These are phyloP conservation scores for Polyploca ridens DNA, from an alignment of 2,888 invertebrate genomes.

Conservation along the genomic window DNA sequence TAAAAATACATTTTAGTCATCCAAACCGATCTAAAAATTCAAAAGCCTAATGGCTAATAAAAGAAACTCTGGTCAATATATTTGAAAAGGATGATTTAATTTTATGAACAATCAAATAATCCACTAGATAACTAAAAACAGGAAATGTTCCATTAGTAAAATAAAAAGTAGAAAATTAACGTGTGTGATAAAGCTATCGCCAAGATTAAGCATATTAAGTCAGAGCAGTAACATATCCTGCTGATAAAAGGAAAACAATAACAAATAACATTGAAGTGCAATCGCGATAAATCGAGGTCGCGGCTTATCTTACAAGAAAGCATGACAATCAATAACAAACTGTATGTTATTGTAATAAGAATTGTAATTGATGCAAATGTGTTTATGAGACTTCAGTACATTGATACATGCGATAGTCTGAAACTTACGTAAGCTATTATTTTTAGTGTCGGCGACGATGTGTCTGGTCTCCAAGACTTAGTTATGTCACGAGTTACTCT, in stretches of 20 bases:
- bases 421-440: constrained; percentile 12
- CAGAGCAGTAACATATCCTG: constrained; percentile 22
- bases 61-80: too few relatives aligned
- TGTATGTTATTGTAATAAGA: constrained; percentile 12
- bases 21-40: too few relatives aligned
- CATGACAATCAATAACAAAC: not conserved
- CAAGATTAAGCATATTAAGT: constrained; percentile 8
- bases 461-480: constrained; percentile 7
- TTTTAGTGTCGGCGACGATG: constrained; percentile 9
- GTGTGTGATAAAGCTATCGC: not conserved
- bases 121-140: too few relatives aligned
- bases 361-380: not conserved
- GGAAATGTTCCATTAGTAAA: not conserved
- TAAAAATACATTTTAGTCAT: too few relatives aligned
- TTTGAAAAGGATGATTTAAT: too few relatives aligned
- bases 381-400: not conserved
- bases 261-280: constrained; percentile 37
- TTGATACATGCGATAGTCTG: constrained; percentile 7
- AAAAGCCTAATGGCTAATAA: too few relatives aligned
- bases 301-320: constrained; percentile 20
- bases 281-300: constrained; percentile 20
- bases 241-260: constrained; percentile 33
- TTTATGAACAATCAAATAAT: too few relatives aligned
- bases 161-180: not conserved
- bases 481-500: not conserved